Conservation (phyloP, 2,797 vertebrate species). For the Mus minutoides region DNA sequence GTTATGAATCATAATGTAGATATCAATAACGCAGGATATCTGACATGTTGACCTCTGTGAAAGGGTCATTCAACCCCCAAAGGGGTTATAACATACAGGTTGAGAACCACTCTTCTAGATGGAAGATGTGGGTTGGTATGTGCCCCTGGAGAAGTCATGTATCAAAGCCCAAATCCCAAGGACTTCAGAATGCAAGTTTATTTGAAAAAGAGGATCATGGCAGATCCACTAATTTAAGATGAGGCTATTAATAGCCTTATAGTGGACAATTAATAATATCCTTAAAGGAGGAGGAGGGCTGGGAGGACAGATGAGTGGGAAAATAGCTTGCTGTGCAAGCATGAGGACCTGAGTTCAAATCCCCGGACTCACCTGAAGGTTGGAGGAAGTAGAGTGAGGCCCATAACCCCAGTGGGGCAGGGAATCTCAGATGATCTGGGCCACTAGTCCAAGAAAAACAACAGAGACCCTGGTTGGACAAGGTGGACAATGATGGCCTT, state of each 20-base stretch:
- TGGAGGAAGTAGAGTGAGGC: background rate
- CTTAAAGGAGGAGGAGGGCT: background rate
- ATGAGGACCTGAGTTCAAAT: background rate
- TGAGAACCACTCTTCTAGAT: background rate
- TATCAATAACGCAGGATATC: background rate
- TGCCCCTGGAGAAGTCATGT: background rate
- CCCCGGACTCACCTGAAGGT: background rate
- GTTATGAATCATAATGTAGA: background rate
- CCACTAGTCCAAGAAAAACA: background rate
- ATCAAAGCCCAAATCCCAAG: background rate
- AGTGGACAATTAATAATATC: background rate
- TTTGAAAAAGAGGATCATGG: background rate
- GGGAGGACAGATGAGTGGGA: background rate
- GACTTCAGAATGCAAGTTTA: background rate
- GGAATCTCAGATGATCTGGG: too few species aligned
- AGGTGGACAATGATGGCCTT: too few species aligned
- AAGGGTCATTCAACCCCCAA: background rate
- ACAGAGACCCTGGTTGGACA: too few species aligned
- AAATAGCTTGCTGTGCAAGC: background rate
- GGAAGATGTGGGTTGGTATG: too few species aligned
- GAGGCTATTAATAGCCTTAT: background rate
- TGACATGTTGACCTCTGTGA: background rate
- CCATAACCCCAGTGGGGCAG: background rate
- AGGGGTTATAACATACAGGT: too few species aligned
- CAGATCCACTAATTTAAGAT: background rate